Conservation (phyloP, 1,140 invertebrate genomes). For the Spodoptera frugiperda region DNA sequence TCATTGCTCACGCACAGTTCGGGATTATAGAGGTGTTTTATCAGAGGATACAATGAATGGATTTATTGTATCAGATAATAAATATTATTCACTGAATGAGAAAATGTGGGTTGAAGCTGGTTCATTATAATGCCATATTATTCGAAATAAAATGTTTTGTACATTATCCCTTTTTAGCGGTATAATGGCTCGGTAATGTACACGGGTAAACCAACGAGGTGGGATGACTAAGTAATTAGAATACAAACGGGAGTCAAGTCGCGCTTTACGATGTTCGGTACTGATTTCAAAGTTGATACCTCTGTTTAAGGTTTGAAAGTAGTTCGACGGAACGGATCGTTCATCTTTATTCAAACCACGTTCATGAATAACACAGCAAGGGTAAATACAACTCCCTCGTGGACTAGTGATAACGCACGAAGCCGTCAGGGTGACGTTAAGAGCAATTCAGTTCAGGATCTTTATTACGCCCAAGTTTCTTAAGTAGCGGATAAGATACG, state of each 20-base stretch:
- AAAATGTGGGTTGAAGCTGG: constrained; percentile 40
- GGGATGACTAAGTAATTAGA: constrained; percentile 21
- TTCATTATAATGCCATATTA: constrained; percentile 9
- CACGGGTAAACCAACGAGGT: neutral
- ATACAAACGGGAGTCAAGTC: constrained; percentile 4
- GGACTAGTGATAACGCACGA: constrained; percentile 73
- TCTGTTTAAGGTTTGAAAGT: constrained; percentile 62
- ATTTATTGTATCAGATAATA: constrained; percentile 57
- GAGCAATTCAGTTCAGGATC: constrained; percentile 75
- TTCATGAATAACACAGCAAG: constrained; percentile 79
- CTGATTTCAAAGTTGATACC: constrained; percentile 37
- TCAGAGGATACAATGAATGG: constrained; percentile 51
- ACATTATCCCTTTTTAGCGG: neutral
- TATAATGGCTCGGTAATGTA: neutral
- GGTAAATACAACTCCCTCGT: constrained; percentile 73
- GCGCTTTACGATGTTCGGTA: neutral
- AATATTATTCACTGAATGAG: constrained; percentile 48
- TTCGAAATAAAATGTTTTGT: constrained; percentile 30
- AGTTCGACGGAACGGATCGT: constrained; percentile 58
- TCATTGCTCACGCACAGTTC: constrained; percentile 52
- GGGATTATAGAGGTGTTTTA: constrained; percentile 57
- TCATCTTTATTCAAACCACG: constrained; percentile 79
- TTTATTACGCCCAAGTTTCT: constrained; percentile 75
- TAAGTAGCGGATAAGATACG: constrained; percentile 67
- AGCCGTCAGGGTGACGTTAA: constrained; percentile 62